phyloP scores from a whole-genome alignment of 2,113 vertebrate species.

The Crocuta crocuta region DNA sequence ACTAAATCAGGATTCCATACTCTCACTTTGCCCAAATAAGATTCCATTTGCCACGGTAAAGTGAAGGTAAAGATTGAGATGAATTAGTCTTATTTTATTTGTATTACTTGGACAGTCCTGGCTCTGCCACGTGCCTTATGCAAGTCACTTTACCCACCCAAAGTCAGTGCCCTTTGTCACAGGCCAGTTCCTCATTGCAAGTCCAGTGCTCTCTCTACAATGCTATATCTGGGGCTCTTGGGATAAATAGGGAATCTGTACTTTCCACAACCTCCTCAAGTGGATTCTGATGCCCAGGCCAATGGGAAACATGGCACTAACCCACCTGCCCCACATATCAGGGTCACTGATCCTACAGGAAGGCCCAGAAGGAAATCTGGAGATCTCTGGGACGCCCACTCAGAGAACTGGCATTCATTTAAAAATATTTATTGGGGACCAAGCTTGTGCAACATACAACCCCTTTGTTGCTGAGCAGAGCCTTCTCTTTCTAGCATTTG shows the following conservation, averaged over 20 bases:
- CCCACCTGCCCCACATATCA: too few species aligned
- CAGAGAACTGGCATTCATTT: neutral
- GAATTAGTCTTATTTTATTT: neutral
- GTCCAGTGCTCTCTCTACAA: neutral
- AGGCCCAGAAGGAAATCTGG: neutral
- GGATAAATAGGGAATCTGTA: neutral
- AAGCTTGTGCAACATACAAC: neutral
- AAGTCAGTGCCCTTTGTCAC: neutral
- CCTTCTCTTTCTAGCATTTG: neutral
- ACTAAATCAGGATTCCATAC: neutral
- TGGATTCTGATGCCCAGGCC: neutral
- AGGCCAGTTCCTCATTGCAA: neutral
- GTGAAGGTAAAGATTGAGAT: neutral
- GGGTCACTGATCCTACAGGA: neutral
- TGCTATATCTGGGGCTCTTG: neutral
- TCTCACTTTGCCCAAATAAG: neutral
- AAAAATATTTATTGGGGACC: neutral
- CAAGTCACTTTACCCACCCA: neutral
- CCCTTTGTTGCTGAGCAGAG: neutral
- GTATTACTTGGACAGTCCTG: neutral
- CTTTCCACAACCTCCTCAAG: neutral
- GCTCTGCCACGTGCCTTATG: neutral
- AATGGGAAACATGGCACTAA: neutral
- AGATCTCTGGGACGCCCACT: neutral
- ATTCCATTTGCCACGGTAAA: neutral